A percentile compares a stretch with the other conserved stretches of the same genome.
These are phyloP conservation scores for Melinopterus prodromus DNA, from an alignment of 2,888 invertebrate genomes.

Conservation along the genomic window DNA sequence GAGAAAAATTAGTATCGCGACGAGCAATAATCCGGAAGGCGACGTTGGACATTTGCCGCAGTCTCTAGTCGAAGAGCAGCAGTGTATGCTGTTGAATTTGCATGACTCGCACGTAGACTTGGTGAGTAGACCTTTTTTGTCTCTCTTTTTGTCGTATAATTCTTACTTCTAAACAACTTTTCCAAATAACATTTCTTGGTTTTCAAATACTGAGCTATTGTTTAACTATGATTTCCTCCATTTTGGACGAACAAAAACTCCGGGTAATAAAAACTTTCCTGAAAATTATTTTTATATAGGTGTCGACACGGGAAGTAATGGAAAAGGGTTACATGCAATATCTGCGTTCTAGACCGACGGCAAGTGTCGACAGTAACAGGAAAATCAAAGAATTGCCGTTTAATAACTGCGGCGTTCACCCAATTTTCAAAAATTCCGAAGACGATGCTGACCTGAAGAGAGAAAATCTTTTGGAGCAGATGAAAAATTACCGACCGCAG, in stretches of 20 bases:
- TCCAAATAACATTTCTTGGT: too few species aligned
- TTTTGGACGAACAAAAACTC: too few species aligned
- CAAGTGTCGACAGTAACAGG: constrained; percentile 89
- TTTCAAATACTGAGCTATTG: too few species aligned
- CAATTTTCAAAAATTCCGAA: constrained; percentile 63
- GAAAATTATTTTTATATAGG: constrained; percentile 57
- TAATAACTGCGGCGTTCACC: constrained; percentile 69
- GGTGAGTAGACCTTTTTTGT: constrained; percentile 63
- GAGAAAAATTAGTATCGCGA: constrained; percentile 69
- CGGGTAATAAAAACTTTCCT: neutral
- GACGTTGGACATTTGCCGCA: constrained; percentile 85
- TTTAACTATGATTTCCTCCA: too few species aligned
- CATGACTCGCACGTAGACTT: constrained; percentile 79
- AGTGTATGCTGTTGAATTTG: constrained; percentile 77
- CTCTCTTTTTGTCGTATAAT: too few species aligned
- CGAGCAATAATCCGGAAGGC: constrained; percentile 58
- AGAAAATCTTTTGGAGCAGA: constrained; percentile 67
- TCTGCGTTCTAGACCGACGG: constrained; percentile 83
- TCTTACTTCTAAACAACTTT: too few species aligned
- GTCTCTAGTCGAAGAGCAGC: constrained; percentile 82
- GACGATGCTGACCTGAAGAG: constrained; percentile 56
- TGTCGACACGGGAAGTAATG: constrained; percentile 74
- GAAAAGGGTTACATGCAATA: constrained; percentile 94
- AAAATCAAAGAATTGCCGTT: constrained; percentile 78
- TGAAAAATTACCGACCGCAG: constrained; percentile 80